These are phyloP conservation scores for Gambelia wislizenii DNA, from an alignment of 2,797 vertebrate genomes.

Conservation along the genomic window DNA sequence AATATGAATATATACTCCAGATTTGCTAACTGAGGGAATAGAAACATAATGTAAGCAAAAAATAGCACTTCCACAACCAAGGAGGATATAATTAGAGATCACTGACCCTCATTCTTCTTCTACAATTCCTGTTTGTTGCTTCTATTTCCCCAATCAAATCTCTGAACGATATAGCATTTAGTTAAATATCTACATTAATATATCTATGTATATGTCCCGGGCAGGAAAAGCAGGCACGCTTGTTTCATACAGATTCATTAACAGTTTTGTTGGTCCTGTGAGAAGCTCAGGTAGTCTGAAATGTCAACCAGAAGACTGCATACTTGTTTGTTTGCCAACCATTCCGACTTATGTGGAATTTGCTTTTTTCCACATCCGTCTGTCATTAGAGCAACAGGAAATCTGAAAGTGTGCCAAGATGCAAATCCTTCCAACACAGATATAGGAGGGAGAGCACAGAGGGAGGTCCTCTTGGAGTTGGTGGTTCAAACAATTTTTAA, in stretches of 20 bases:
- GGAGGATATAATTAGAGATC: background rate
- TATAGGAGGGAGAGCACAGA: background rate
- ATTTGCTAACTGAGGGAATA: background rate
- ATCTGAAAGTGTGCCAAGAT: background rate
- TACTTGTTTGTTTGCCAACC: background rate
- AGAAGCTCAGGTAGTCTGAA: background rate
- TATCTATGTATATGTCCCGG: background rate
- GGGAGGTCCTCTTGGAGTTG: background rate
- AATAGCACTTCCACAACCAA: background rate
- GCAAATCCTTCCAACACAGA: background rate
- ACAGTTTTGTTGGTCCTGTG: fast-evolving
- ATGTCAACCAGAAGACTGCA: background rate
- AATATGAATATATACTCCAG: slow-evolving; percentile 15
- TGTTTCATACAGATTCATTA: fast-evolving
- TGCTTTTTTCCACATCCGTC: background rate
- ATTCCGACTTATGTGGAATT: background rate
- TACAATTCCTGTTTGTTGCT: background rate
- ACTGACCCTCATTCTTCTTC: background rate
- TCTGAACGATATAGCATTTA: background rate
- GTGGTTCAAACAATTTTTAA: background rate
- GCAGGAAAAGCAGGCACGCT: background rate
- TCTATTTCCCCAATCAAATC: background rate
- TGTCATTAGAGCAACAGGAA: background rate
- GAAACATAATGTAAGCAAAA: fast-evolving
- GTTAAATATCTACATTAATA: too few relatives aligned